Percentiles rank a stretch among this genome's conserved stretches.
phyloP scores from a whole-genome alignment of 2,888 invertebrate species.

The Lithophane semibrunnea region DNA sequence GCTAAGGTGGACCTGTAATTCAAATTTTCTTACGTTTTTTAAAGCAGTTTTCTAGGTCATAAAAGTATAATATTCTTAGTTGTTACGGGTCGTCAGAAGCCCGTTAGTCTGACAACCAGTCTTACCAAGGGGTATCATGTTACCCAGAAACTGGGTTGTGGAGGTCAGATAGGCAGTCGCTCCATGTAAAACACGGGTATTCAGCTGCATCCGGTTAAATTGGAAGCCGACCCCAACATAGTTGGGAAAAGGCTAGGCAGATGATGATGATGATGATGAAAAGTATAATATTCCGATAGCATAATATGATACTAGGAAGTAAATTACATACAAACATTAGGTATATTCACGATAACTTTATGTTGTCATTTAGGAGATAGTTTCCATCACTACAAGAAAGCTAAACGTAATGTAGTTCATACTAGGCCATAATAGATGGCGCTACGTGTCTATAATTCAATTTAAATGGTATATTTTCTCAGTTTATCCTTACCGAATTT shows the following conservation, averaged over 20 bases:
- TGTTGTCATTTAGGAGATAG: neutral
- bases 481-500: neutral
- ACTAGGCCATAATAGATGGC: conserved; percentile 8
- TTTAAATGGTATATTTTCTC: neutral
- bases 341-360: neutral
- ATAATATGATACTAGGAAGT: neutral
- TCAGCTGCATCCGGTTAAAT: too few species aligned
- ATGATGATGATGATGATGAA: too few species aligned
- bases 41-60: neutral
- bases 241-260: too few species aligned
- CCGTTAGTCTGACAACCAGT: too few species aligned
- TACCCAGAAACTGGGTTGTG: too few species aligned
- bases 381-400: neutral
- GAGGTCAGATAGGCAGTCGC: too few species aligned
- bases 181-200: too few species aligned
- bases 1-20: too few species aligned
- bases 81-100: too few species aligned
- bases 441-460: neutral
- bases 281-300: neutral
- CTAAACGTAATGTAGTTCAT: neutral
- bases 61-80: neutral
- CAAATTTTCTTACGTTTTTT: too few species aligned
- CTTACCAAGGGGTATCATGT: too few species aligned
- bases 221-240: too few species aligned
- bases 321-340: neutral